phyloP scores from a whole-genome alignment of 2,888 invertebrate genomes.

The Herminia tarsipennalis region DNA sequence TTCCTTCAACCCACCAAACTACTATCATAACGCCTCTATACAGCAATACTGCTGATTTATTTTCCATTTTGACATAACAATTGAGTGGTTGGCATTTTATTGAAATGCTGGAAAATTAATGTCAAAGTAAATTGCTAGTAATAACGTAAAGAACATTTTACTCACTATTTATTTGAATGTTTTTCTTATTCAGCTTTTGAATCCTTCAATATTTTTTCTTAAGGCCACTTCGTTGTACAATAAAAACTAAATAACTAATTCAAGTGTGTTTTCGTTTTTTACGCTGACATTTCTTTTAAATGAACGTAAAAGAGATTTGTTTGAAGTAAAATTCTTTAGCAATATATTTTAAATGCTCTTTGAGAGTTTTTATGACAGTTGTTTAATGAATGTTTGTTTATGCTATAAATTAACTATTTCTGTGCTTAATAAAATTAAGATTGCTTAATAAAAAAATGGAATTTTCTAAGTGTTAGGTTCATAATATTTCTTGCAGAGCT shows the following conservation, averaged over 20 bases:
- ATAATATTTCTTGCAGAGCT: no score
- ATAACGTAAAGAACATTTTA: constrained; percentile 7
- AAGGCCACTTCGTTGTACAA: not conserved
- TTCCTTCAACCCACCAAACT: constrained; percentile 35
- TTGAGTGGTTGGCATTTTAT: constrained; percentile 39
- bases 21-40: not conserved
- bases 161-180: constrained; percentile 1
- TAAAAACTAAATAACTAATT: constrained; percentile 6
- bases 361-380: not conserved
- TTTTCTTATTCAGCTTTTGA: not conserved
- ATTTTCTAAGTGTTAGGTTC: no score
- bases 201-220: not conserved
- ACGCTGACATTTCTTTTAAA: not conserved
- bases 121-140: constrained; percentile 7
- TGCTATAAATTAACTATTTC: no score
- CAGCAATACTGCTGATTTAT: constrained; percentile 36
- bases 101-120: constrained; percentile 29
- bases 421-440: no score
- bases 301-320: not conserved
- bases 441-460: no score
- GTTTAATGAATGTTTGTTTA: no score
- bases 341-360: not conserved
- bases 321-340: not conserved
- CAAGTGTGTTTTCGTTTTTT: not conserved
- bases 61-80: constrained; percentile 48